phyloP scores from a whole-genome alignment of 1,140 invertebrate genomes.

The Sarcophaga bullata region DNA sequence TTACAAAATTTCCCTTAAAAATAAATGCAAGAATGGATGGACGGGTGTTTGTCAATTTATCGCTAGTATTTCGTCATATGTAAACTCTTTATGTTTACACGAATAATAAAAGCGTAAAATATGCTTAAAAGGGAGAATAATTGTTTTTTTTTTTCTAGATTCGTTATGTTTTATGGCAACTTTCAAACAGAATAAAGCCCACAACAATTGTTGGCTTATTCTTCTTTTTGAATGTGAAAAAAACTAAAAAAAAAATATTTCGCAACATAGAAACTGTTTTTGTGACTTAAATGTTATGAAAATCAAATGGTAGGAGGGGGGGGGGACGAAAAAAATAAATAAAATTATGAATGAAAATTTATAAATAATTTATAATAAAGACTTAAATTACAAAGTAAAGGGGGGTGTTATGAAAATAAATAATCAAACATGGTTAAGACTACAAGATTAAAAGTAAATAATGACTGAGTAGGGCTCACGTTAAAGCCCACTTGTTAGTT shows the following conservation, averaged over 20 bases:
- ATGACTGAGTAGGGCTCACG: background rate
- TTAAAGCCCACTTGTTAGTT: background rate
- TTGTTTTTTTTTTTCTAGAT: too few species aligned
- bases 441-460: background rate
- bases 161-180: slow-evolving; percentile 9
- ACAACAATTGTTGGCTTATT: too few species aligned
- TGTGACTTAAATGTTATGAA: too few species aligned
- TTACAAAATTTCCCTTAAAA: background rate
- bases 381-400: background rate
- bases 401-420: background rate
- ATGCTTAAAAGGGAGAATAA: too few species aligned
- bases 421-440: background rate
- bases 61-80: slow-evolving; percentile 12
- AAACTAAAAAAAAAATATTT: background rate
- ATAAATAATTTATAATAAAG: background rate
- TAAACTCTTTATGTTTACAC: slow-evolving; percentile 30
- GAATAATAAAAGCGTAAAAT: slow-evolving; percentile 17
- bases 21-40: background rate
- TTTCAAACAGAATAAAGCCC: background rate
- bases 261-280: background rate
- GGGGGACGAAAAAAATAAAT: background rate
- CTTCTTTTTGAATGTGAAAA: background rate
- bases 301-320: too few species aligned
- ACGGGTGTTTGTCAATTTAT: background rate
- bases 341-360: background rate